Conservation (phyloP, 2,113 vertebrate species). For the Synodontis membranacea region DNA sequence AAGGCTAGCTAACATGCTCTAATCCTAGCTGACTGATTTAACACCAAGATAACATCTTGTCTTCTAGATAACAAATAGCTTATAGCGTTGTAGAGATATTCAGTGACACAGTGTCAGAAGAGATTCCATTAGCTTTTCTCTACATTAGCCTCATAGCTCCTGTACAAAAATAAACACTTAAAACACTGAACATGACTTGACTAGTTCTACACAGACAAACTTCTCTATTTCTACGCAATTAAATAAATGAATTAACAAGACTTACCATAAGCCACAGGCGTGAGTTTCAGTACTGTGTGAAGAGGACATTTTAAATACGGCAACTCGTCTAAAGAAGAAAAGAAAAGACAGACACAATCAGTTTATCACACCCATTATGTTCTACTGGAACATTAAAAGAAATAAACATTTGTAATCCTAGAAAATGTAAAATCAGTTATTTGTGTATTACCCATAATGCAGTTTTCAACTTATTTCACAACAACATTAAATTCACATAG, state of each 20-base stretch:
- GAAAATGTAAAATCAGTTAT: background rate
- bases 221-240: background rate
- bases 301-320: slow-evolving; percentile 76
- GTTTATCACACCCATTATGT: background rate
- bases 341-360: background rate
- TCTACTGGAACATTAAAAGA: background rate
- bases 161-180: background rate
- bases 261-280: slow-evolving; percentile 74
- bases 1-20: no score
- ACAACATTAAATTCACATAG: no score
- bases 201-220: background rate
- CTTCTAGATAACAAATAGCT: background rate
- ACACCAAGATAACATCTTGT: background rate
- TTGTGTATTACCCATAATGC: background rate
- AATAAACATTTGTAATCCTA: background rate
- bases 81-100: no score
- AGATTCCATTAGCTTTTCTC: background rate
- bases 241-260: background rate
- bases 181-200: background rate
- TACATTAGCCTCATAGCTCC: background rate
- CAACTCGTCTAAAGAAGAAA: slow-evolving; percentile 64
- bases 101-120: no score
- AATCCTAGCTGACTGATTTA: background rate
- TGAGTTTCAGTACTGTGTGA: slow-evolving; percentile 73
- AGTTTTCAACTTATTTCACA: no score